phyloP scores from a whole-genome alignment of 2,113 vertebrate species.

The Ia io region DNA sequence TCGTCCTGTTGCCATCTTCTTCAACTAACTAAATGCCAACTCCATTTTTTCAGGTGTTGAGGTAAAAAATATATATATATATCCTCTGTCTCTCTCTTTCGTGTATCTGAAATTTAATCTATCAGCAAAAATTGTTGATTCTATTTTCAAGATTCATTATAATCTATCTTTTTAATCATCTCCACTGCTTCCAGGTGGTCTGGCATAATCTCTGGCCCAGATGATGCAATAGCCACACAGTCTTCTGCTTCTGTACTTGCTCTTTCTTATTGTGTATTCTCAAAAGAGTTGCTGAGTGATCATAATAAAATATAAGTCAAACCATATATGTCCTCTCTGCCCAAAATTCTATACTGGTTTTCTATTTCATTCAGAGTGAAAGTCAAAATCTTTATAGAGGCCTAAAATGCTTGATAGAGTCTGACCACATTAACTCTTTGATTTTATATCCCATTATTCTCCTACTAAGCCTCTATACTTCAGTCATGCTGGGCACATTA shows the following conservation, averaged over 20 bases:
- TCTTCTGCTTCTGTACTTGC: background rate
- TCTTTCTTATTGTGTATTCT: background rate
- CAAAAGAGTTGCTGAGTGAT: background rate
- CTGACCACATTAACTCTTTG: background rate
- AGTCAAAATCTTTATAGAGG: background rate
- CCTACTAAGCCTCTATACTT: background rate
- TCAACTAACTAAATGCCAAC: background rate
- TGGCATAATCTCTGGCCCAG: background rate
- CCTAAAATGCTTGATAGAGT: background rate
- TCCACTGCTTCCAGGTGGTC: background rate
- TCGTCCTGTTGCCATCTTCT: background rate
- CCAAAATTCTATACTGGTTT: background rate
- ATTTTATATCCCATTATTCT: background rate
- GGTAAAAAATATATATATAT: conserved; percentile 21
- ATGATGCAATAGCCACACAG: background rate
- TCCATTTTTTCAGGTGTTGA: background rate
- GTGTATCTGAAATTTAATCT: background rate
- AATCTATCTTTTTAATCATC: background rate
- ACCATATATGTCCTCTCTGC: background rate
- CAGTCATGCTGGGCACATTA: background rate
- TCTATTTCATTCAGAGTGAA: background rate
- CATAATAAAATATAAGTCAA: background rate
- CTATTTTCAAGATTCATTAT: background rate
- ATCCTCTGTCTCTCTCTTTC: background rate
- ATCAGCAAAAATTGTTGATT: background rate